Evolutionary conservation across 2,113 vertebrate genomes (phyloP), one percentile per base, ranked within the genome.

Genomic region (Progne subis): DNA sequence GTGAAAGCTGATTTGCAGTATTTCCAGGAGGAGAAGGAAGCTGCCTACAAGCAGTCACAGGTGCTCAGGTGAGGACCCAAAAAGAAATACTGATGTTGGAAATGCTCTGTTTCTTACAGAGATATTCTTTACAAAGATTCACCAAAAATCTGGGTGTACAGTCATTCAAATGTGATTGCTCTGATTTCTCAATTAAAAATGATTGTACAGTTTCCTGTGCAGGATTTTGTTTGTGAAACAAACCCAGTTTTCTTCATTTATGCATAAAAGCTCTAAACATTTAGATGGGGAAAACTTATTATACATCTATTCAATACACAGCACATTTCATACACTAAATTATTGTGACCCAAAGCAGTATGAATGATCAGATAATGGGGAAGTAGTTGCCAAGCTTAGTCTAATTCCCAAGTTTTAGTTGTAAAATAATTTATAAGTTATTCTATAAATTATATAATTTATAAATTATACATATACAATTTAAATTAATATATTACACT

Each of bases 11-110:
- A 97, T 32, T 81, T 98, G 91, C 92, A 53, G 64, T 95, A 96
- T 90, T 92, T 97, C 60, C 94, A 98, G 64, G 85, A 82, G 49
- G 95, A 98, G 55, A 97, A 99, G 86, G 96, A 97, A 59, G 89
- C 95, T 88, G 97, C 98, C 82, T 94, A 90, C 17, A 96, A 91
- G 59, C 96, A 96, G 52, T 92, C 96, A 15, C 95, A 98, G 75
- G 74, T 84, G 61, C 97, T 98, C 88, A 98, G 98, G 99, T 99
- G 95, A 98, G 97, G 94, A 19, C 32, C 18, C 28, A 5, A 5
- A 41, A 31, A 19, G 37, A 29, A 57, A 44, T 43, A 43, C 8
- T 3, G 7, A 3, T 17, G 41, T 8, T 59, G 69, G 76, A 70
- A 75, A 37, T 34, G 7, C 8, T 44, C 8, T 32, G 2, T 67